phyloP scores from a whole-genome alignment of 2,888 invertebrate genomes.

The Tyria jacobaeae region DNA sequence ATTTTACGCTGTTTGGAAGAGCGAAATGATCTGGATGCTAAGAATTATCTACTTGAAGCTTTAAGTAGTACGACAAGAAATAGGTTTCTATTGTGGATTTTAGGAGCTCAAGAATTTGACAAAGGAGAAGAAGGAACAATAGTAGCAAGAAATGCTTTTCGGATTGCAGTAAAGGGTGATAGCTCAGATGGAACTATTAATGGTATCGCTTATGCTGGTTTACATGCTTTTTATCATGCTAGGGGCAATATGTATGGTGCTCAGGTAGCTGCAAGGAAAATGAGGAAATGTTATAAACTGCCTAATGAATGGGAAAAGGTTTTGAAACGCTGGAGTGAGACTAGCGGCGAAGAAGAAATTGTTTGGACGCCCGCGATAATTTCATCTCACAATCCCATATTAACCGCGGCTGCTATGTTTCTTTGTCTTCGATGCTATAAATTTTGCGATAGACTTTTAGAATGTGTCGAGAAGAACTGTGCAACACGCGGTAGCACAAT shows the following conservation, averaged over 20 bases:
- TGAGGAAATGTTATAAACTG: slow-evolving; percentile 74
- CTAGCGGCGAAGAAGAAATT: slow-evolving; percentile 77
- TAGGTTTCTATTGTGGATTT: slow-evolving; percentile 74
- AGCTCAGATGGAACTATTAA: slow-evolving; percentile 73
- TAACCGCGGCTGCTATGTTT: slow-evolving; percentile 79
- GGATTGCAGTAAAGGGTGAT: slow-evolving; percentile 74
- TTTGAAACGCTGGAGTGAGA: slow-evolving; percentile 67
- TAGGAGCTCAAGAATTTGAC: slow-evolving; percentile 70
- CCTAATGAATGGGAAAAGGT: slow-evolving; percentile 70
- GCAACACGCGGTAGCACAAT: slow-evolving; percentile 59
- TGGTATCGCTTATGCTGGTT: slow-evolving; percentile 77
- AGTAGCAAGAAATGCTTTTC: slow-evolving; percentile 68
- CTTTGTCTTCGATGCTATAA: slow-evolving; percentile 75
- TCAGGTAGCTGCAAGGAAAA: slow-evolving; percentile 72
- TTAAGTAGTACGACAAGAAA: slow-evolving; percentile 64
- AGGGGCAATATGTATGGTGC: slow-evolving; percentile 62
- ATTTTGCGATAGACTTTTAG: slow-evolving; percentile 66
- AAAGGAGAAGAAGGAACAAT: slow-evolving; percentile 55
- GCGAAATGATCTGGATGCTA: slow-evolving; percentile 62
- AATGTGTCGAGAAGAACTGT: slow-evolving; percentile 69
- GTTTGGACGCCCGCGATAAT: slow-evolving; percentile 71
- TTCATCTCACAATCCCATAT: slow-evolving; percentile 63
- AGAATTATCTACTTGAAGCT: slow-evolving; percentile 62
- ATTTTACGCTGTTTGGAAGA: slow-evolving; percentile 71
- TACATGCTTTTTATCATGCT: slow-evolving; percentile 72